phyloP scores from a whole-genome alignment of 2,888 invertebrate genomes.

The Drosophila anomalata region DNA sequence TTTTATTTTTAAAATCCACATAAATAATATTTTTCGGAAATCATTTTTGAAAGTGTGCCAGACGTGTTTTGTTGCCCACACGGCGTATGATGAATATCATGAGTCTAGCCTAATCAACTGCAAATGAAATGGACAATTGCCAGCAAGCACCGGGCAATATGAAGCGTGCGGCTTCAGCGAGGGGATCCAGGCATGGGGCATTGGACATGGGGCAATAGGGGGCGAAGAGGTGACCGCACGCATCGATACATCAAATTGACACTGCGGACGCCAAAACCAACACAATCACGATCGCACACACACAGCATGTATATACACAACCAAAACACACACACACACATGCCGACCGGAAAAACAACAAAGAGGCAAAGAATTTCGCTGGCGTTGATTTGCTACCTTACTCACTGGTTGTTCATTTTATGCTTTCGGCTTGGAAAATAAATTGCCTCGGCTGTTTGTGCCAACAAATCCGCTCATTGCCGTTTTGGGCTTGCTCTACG shows the following conservation, averaged over 20 bases:
- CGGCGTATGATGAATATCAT: constrained; percentile 74
- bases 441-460: constrained; percentile 69
- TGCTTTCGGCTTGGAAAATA: constrained; percentile 67
- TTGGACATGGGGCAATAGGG: constrained; percentile 3
- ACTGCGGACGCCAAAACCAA: constrained; percentile 41
- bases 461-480: constrained; percentile 75
- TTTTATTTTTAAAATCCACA: background rate
- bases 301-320: constrained; percentile 6
- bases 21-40: background rate
- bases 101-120: constrained; percentile 72
- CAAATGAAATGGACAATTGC: constrained; percentile 79
- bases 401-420: constrained; percentile 62
- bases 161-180: background rate
- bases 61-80: constrained; percentile 35
- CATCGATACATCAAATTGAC: constrained; percentile 76
- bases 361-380: constrained; percentile 19
- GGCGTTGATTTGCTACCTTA: constrained; percentile 43
- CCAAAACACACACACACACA: constrained; percentile 20
- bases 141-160: constrained; percentile 14
- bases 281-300: constrained; percentile 29
- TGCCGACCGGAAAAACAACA: constrained; percentile 15
- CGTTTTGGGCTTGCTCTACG: constrained; percentile 50
- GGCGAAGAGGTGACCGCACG: constrained; percentile 60
- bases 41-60: constrained; percentile 19
- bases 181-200: background rate